Evolutionary conservation across 2,113 vertebrate genomes (phyloP).

Genomic region (Istiophorus platypterus): DNA sequence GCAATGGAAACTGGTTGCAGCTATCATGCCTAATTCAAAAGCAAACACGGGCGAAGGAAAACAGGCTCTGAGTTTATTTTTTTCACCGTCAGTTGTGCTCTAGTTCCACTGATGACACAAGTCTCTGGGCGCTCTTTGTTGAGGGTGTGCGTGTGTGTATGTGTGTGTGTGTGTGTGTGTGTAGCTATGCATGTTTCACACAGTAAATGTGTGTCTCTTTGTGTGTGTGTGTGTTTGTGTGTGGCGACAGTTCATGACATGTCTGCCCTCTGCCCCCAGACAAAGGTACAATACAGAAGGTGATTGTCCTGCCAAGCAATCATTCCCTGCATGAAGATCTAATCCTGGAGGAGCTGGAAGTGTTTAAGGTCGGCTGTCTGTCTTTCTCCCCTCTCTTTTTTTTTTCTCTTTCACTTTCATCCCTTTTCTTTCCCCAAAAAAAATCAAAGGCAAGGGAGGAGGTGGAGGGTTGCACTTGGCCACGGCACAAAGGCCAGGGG

Average conservation of each 20-base stretch:
- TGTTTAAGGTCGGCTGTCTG: conserved; percentile 91
- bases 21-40: conserved; percentile 55
- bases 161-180: too few relatives aligned
- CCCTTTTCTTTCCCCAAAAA: conserved; percentile 32
- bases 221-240: too few relatives aligned
- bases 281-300: conserved; percentile 95
- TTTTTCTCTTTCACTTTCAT: conserved; percentile 43
- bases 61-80: conserved; percentile 19
- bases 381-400: conserved; percentile 5
- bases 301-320: conserved; percentile 93
- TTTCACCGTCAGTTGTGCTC: not conserved
- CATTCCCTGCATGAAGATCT: conserved; percentile 91
- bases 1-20: conserved; percentile 12
- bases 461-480: conserved; percentile 29
- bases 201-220: not conserved
- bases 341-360: conserved; percentile 97
- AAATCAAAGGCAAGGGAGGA: conserved; percentile 63
- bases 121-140: not conserved
- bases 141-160: conserved; percentile 8
- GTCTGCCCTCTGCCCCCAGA: conserved; percentile 82
- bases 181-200: conserved; percentile 13
- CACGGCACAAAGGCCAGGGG: conserved; percentile 51
- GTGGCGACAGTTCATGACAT: conserved; percentile 20
- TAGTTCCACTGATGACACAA: not conserved
- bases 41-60: conserved; percentile 53